These are phyloP conservation scores for Crocuta crocuta DNA, from an alignment of 2,113 vertebrate species.

Conservation along the genomic window DNA sequence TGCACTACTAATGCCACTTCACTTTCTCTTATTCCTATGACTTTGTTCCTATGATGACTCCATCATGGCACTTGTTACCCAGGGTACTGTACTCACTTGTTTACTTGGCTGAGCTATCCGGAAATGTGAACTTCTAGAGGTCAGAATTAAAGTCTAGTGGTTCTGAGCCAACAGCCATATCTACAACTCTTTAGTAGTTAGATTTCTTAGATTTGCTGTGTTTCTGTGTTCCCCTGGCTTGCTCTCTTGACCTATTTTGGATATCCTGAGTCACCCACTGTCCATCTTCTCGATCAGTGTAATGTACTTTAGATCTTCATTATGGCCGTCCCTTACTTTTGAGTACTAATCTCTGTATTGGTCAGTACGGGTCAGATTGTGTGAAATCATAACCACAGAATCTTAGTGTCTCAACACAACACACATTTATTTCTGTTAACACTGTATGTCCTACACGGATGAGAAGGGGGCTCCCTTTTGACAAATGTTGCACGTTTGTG, in stretches of 20 bases:
- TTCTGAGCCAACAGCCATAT: not conserved
- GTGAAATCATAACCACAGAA: not conserved
- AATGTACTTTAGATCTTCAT: not conserved
- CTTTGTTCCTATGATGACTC: not conserved
- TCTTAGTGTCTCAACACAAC: not conserved
- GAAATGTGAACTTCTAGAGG: not conserved
- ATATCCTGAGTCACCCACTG: not conserved
- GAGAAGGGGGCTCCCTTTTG: not conserved
- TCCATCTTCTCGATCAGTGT: not conserved
- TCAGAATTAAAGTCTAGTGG: not conserved
- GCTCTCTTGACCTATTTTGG: not conserved
- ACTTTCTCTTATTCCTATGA: not conserved
- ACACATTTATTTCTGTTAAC: not conserved
- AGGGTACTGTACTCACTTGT: not conserved
- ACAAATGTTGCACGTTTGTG: not conserved
- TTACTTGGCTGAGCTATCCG: not conserved
- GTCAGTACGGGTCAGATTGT: not conserved
- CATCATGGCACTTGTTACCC: not conserved
- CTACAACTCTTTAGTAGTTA: not conserved
- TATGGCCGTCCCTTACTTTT: not conserved
- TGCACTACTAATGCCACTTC: not conserved
- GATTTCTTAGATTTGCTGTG: not conserved
- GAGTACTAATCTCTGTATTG: not conserved
- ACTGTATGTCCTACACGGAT: rapidly evolving
- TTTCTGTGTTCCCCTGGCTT: not conserved